phyloP scores from a whole-genome alignment of 2,888 invertebrate species.

The Eurytoma californica region DNA sequence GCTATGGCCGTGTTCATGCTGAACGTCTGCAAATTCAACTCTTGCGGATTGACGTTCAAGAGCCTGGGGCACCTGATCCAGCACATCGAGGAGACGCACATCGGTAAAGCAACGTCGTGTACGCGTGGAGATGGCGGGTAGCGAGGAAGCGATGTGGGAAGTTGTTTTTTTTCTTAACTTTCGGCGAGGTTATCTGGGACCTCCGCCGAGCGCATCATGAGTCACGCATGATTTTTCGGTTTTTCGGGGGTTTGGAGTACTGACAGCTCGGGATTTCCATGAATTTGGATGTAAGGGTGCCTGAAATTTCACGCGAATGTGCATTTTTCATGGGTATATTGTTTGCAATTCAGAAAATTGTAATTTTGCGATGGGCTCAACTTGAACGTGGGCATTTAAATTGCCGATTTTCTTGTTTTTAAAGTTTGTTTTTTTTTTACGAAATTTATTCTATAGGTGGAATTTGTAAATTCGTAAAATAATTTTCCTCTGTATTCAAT shows the following conservation, averaged over 20 bases:
- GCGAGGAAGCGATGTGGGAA: conserved; percentile 12
- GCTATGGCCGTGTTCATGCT: conserved; percentile 92
- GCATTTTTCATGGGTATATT: too few species aligned
- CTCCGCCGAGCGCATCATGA: neutral
- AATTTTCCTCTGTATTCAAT: too few species aligned
- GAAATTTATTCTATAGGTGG: too few species aligned
- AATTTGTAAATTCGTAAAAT: too few species aligned
- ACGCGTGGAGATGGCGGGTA: neutral
- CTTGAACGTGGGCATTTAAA: too few species aligned
- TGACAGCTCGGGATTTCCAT: neutral
- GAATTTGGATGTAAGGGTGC: neutral
- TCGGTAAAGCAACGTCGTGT: conserved; percentile 79
- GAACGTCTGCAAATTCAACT: conserved; percentile 92
- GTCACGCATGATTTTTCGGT: neutral
- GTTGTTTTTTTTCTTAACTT: neutral
- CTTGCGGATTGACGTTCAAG: conserved; percentile 90
- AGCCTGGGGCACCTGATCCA: conserved; percentile 88
- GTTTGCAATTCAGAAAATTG: too few species aligned
- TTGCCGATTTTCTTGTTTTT: too few species aligned
- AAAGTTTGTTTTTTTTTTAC: too few species aligned
- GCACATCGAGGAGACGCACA: conserved; percentile 92
- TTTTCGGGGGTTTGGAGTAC: neutral
- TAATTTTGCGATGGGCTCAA: too few species aligned
- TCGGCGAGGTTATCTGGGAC: conserved; percentile 18
- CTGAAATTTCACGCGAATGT: too few species aligned